Conservation (phyloP, 2,113 vertebrate genomes). For the Phoxinus phoxinus region DNA sequence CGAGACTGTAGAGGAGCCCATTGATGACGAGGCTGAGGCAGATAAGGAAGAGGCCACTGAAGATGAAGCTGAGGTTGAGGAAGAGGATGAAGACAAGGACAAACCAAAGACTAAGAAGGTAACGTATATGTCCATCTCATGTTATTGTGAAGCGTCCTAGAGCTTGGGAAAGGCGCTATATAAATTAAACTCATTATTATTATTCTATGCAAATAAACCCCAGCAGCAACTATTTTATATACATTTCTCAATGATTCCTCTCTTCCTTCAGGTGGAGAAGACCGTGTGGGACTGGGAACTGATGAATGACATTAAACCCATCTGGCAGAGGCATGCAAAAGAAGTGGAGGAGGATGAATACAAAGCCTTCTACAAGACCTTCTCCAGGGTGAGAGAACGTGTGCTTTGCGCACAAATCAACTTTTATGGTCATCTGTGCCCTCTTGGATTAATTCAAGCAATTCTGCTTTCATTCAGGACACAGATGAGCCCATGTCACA, state of each 20-base stretch:
- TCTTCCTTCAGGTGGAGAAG: slow-evolving; percentile 88
- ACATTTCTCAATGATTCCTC: neutral
- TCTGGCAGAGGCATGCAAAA: slow-evolving; percentile 96
- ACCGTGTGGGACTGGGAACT: slow-evolving; percentile 99
- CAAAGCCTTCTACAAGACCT: slow-evolving; percentile 95
- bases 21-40: slow-evolving; percentile 89
- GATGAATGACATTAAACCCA: slow-evolving; percentile 99
- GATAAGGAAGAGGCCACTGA: slow-evolving; percentile 89
- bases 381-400: slow-evolving; percentile 55
- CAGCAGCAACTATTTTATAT: neutral
- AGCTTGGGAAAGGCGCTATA: too few species aligned
- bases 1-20: slow-evolving; percentile 93
- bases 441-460: neutral
- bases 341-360: slow-evolving; percentile 98
- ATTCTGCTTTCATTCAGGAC: slow-evolving; percentile 77
- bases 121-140: too few species aligned
- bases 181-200: too few species aligned
- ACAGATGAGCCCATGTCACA: slow-evolving; percentile 88
- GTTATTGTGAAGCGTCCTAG: too few species aligned
- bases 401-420: neutral
- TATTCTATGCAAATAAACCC: neutral
- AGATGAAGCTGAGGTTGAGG: slow-evolving; percentile 94
- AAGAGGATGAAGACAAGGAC: slow-evolving; percentile 92
- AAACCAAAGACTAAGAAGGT: slow-evolving; percentile 98
- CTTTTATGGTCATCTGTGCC: neutral